These are phyloP conservation scores for Bellardia pandia DNA, from an alignment of 2,888 invertebrate genomes.

Conservation along the genomic window DNA sequence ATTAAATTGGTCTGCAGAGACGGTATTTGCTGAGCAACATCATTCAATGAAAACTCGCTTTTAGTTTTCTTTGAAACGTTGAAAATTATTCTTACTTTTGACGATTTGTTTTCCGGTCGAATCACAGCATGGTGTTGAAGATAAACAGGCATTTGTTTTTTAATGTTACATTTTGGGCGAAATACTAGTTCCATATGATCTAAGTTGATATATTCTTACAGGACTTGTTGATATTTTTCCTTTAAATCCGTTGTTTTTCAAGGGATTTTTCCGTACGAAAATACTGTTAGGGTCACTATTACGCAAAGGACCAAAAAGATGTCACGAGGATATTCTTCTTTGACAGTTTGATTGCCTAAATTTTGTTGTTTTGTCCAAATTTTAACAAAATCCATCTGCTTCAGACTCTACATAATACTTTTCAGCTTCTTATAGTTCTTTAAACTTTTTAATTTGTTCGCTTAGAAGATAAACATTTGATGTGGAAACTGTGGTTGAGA, in stretches of 20 bases:
- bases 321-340: not conserved
- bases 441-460: not conserved
- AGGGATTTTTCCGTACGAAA: conserved; percentile 16
- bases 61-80: too few relatives aligned
- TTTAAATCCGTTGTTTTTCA: not conserved
- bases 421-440: not conserved
- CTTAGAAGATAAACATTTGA: not conserved
- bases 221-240: not conserved
- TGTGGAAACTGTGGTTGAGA: not conserved
- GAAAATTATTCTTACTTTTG: too few relatives aligned
- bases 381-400: not conserved
- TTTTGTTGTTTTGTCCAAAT: not conserved
- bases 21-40: too few relatives aligned
- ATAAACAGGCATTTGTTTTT: too few relatives aligned
- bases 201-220: conserved; percentile 19
- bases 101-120: too few relatives aligned
- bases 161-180: too few relatives aligned
- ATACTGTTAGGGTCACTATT: not conserved
- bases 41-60: too few relatives aligned
- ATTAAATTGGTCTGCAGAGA: too few relatives aligned
- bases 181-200: too few relatives aligned
- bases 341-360: not conserved
- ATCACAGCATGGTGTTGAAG: too few relatives aligned
- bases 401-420: not conserved
- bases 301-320: not conserved